phyloP scores from a whole-genome alignment of 2,888 invertebrate genomes.

The Lysandra bellargus region DNA sequence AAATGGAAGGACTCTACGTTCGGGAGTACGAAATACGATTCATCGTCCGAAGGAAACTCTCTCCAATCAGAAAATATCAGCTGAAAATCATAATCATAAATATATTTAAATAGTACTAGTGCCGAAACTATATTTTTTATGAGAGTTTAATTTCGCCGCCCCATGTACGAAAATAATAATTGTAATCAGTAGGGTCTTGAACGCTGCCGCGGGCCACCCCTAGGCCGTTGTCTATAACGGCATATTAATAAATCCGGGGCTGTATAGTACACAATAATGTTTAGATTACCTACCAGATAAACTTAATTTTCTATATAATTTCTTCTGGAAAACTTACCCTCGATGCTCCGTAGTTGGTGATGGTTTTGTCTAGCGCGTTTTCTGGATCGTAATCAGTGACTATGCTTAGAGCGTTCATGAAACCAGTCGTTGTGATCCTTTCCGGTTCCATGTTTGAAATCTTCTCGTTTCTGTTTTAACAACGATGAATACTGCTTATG shows the following conservation, averaged over 20 bases:
- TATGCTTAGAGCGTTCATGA: conserved; percentile 48
- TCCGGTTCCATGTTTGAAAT: conserved; percentile 43
- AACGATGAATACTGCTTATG: no score
- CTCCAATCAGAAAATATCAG: conserved; percentile 57
- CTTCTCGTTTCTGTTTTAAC: conserved; percentile 49
- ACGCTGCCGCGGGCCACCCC: no score
- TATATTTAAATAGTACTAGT: no score
- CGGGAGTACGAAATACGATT: conserved; percentile 52
- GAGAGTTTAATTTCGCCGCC: no score
- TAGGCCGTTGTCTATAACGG: no score
- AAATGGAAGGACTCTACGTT: conserved; percentile 54
- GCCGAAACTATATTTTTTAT: no score
- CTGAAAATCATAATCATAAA: conserved; percentile 43
- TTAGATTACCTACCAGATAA: no score
- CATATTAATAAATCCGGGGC: no score
- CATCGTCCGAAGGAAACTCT: conserved; percentile 61
- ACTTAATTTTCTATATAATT: no score
- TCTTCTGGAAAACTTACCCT: conserved; percentile 46
- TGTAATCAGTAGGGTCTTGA: no score
- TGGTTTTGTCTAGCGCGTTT: conserved; percentile 54
- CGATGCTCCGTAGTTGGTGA: conserved; percentile 56
- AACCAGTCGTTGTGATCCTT: conserved; percentile 44
- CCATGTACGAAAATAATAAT: no score
- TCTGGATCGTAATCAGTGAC: conserved; percentile 57
- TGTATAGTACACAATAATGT: no score